Percentiles rank a stretch among this genome's conserved stretches.
Evolutionary conservation across 1,140 invertebrate genomes (phyloP).

Genomic region (Brachionus manjavacas): DNA sequence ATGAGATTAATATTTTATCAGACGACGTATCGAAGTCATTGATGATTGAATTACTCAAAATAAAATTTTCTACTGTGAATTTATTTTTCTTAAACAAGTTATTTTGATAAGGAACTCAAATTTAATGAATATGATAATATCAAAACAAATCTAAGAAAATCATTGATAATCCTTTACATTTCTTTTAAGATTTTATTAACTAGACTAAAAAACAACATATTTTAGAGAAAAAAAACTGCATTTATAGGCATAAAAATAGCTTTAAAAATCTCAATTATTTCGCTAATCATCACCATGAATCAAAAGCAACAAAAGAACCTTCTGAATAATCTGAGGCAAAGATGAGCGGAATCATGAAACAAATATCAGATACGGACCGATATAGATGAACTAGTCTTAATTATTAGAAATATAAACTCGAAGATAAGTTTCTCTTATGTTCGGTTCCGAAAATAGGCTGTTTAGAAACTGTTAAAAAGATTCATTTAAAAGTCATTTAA

Average conservation of each 20-base stretch:
- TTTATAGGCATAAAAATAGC: not conserved
- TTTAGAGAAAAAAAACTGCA: not conserved
- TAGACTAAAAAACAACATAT: not conserved
- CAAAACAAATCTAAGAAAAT: not conserved
- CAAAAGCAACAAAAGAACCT: not conserved
- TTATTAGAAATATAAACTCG: not conserved
- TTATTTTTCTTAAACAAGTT: not conserved
- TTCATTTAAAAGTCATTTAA: constrained; percentile 33
- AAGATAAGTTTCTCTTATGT: constrained; percentile 1
- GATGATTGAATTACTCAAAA: not conserved
- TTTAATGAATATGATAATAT: not conserved
- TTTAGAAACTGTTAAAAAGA: constrained; percentile 3
- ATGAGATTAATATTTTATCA: too few species aligned
- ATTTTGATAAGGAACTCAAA: not conserved
- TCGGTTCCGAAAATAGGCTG: constrained; percentile 11
- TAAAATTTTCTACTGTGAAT: not conserved
- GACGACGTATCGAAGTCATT: too few species aligned
- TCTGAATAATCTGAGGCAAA: not conserved
- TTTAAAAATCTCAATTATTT: not conserved
- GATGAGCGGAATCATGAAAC: not conserved
- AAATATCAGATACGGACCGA: constrained; percentile 17
- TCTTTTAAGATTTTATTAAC: not conserved
- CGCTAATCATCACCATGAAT: constrained; percentile 1
- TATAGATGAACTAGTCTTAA: not conserved
- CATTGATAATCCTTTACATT: not conserved